Base-by-base conservation (phyloP, 2,113 vertebrate genomes). In the Tenebrosternarchus preto region DNA sequence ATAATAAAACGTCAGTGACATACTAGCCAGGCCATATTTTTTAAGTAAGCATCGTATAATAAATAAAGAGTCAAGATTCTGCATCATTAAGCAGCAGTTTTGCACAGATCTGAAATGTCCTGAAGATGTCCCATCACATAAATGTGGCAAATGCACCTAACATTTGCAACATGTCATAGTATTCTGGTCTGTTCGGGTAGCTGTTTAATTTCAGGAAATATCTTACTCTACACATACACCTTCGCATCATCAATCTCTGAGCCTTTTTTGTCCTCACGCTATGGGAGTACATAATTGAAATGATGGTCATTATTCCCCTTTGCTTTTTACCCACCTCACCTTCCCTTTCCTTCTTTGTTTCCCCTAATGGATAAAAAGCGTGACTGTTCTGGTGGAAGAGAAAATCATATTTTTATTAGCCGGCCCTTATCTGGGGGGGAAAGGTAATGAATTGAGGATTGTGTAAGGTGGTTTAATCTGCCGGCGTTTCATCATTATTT, bases 401-500 rank as follows among this genome's bases (percentile, higher is more conserved):
- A 87, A 91, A 91, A 92, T 91, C 88, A 89, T 91, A 91, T 90
- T 88, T 91, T 92, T 90, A 92, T 93, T 92, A 93, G 91, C 89
- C 88, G 87, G 88, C 87, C 90, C 90, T 89, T 86, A 90, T 86
- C 87, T 87, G 82, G 83, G 36, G 84, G 67, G 82, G 25, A 73
- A 86, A 78, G 82, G 88, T 92, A 93, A 93, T 93, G 91, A 93
- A 93, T 93, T 93, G 92, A 90, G 90, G 83, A 90, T 92, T 90
- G 92, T 92, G 90, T 91, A 92, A 91, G 91, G 92, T 91, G 91
- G 90, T 93, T 92, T 91, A 93, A 93, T 93, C 88, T 89, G 87
- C 89, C 86, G 89, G 92, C 92, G 92, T 92, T 93, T 91, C 90
- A 93, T 93, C 93, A 93, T 94, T 94, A 94, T 94, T 93, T 92